Base-by-base conservation (phyloP, 2,888 invertebrate genomes). In the Archips crataeganus region DNA sequence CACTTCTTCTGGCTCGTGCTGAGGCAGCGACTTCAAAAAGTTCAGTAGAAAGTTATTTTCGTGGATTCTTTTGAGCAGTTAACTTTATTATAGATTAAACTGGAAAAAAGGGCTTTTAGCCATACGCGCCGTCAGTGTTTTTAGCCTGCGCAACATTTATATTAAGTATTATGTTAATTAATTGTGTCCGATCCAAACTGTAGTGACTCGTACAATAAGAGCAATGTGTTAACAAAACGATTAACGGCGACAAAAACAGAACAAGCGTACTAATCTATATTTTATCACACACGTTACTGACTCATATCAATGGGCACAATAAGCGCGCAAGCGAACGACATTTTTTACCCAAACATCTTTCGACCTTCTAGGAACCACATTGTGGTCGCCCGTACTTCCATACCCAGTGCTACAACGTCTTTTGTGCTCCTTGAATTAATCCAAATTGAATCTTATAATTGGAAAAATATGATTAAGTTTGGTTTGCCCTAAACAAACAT, bases 341-440 rank as follows among this genome's bases (percentile, higher is more conserved):
- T 75, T 78, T 77, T 78, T 77, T 79, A 78, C 63, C 64, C 76
- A 80, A 80, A 80, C 81, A 82, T 71, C 66, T 65, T 64, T 45
- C 51, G 66, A 70, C 61, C 73, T 82, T 80, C 82, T 77, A 75
- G 71, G 82, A 81, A 81, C 23, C 71, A 75, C 77, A 79, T 80
- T 80, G 82, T 81, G 76, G 75, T 59, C 23, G 74, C 39, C 45
- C 75, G 77, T 71, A 79, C 77, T 77, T 75, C 75, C 32, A 57
- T 23, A 6, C 4, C 11, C 57, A 57, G 57, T 32, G 9, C 11
- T 11, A 57, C 32, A 57, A 57, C 3, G 57, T 32, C 54, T 54
- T 57, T 57, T 57, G 1, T 57, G n/a, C 32, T 23, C 11, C 32
- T 11, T 57, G 1, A 0, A 32, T 0, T 57, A 57, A 3, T 32